Base-by-base conservation (phyloP, 2,113 vertebrate species). In the Riparia riparia region DNA sequence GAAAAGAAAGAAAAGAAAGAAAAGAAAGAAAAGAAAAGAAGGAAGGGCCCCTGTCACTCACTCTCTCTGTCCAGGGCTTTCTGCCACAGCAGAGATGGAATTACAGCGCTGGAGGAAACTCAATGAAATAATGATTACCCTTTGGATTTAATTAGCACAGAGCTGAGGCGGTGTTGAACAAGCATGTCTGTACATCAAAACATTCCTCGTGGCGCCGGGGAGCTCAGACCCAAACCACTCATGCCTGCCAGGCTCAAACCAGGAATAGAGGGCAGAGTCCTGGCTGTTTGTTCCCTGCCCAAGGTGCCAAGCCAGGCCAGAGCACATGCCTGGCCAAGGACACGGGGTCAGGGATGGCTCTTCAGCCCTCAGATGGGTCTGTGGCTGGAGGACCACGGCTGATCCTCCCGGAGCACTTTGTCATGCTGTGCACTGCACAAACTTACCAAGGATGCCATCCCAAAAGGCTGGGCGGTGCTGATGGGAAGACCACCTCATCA, bases 91-190 rank as follows among this genome's bases (percentile, higher is more conserved):
- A 57, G 82, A 96, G 94, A 76, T 96, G 86, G 66, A 95, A 96
- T 96, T 89, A 94, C 96, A 96, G 84, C 0, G 1, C 91, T 79
- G 54, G 63, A 91, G 93, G 84, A 89, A 94, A 95, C 74, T 90
- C 93, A 89, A 80, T 94, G 93, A 95, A 94, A 95, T 96, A 95
- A 94, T 87, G 87, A 96, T 96, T 95, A 94, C 74, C 91, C 74
- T 87, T 94, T 82, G 91, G 94, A 82, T 93, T 95, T 91, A 95
- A 96, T 96, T 82, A 96, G 66, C 78, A 45, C 12, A 44, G 57
- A 47, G 61, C 49, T 42, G 61, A 76, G 69, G 77, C 6, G 0
- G 9, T 93, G 81, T 87, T 8, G 2, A 90, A 93, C 84, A 87
- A 82, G 39, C 63, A 72, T 7, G 16, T 72, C 70, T 69, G 32